phyloP scores from a whole-genome alignment of 2,888 invertebrate species.

The Sepioteuthis lessoniana region DNA sequence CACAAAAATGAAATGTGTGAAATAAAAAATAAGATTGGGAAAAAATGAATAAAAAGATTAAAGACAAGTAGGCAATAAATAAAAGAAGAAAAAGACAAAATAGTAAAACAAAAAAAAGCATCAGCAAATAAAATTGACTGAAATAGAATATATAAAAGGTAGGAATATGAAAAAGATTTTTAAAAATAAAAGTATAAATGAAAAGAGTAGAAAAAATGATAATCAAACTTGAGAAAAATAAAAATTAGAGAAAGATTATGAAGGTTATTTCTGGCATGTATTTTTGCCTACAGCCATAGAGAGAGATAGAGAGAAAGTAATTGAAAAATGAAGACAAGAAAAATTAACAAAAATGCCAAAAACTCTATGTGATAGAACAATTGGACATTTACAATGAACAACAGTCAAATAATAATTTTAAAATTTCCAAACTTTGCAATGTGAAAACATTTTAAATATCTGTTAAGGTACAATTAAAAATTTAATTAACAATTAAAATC shows the following conservation, averaged over 20 bases:
- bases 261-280: neutral
- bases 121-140: neutral
- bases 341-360: neutral
- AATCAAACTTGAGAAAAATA: neutral
- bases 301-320: no score
- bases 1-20: neutral
- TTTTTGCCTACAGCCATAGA: neutral
- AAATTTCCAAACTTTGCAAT: neutral
- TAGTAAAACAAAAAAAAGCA: neutral
- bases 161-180: neutral
- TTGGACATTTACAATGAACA: neutral
- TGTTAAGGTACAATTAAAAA: no score
- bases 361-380: neutral
- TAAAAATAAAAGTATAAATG: neutral
- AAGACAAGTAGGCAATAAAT: neutral
- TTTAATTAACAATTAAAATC: no score
- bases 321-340: neutral
- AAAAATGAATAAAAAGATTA: neutral
- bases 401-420: neutral
- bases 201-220: neutral
- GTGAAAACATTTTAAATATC: neutral
- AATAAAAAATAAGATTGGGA: neutral
- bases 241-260: neutral
- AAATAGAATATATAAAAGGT: neutral
- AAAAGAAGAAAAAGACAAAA: neutral